phyloP scores from a whole-genome alignment of 2,888 invertebrate genomes.

The Phania funesta region DNA sequence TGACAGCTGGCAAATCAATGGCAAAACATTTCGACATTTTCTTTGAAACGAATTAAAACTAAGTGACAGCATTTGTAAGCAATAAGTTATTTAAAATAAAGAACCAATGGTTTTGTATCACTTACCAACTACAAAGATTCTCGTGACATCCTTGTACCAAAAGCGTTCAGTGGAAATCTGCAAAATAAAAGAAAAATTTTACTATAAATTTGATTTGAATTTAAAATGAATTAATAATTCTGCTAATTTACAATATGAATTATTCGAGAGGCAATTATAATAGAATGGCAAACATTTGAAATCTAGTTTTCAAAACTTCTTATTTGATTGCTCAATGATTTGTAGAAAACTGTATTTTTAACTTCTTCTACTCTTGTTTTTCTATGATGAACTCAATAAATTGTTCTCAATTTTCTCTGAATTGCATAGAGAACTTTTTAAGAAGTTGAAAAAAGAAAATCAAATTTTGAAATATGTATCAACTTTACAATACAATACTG shows the following conservation, averaged over 20 bases:
- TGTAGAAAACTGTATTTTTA: not conserved
- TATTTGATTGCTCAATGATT: no score
- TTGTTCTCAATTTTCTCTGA: not conserved
- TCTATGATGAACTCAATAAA: not conserved
- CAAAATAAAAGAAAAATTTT: not conserved
- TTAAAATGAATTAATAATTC: no score
- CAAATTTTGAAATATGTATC: slow-evolving; percentile 7
- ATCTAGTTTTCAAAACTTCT: no score
- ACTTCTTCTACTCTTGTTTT: slow-evolving; percentile 1
- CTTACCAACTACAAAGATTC: no score
- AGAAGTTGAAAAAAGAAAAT: no score
- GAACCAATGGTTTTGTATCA: no score
- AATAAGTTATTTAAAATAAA: not conserved
- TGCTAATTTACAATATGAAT: no score
- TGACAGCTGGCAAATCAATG: slow-evolving; percentile 55
- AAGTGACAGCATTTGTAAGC: slow-evolving; percentile 4
- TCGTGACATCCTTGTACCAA: no score
- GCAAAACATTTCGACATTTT: slow-evolving; percentile 50
- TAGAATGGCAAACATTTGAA: no score
- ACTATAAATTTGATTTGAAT: no score
- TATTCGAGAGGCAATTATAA: no score
- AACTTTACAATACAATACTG: slow-evolving; percentile 18
- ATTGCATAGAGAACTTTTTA: not conserved
- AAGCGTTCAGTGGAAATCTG: no score
- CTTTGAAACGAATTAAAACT: not conserved